These are phyloP conservation scores for Zonitis immaculata DNA, from an alignment of 2,888 invertebrate genomes.

Conservation along the genomic window DNA sequence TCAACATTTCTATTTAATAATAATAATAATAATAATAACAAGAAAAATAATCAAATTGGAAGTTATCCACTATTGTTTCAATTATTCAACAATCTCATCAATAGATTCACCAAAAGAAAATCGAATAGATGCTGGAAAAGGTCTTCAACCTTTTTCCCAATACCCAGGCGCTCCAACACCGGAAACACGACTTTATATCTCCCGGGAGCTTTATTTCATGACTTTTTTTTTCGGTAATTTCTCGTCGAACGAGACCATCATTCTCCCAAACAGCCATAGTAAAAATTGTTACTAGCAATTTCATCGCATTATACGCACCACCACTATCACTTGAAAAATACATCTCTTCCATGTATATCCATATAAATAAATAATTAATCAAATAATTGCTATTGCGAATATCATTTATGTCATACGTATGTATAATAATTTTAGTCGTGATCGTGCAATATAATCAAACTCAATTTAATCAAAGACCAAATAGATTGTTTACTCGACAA, in stretches of 20 bases:
- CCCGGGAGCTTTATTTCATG: constrained; percentile 32
- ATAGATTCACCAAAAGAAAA: too few species aligned
- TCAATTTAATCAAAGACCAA: constrained; percentile 41
- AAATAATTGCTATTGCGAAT: too few species aligned
- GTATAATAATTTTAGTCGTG: constrained; percentile 25
- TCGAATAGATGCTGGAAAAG: too few species aligned
- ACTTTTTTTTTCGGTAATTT: constrained; percentile 36
- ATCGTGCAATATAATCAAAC: constrained; percentile 39
- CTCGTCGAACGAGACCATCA: constrained; percentile 34
- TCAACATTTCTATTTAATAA: not conserved
- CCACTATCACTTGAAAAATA: constrained; percentile 1
- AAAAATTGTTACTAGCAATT: constrained; percentile 39
- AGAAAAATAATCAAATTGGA: too few species aligned
- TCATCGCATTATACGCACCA: constrained; percentile 22
- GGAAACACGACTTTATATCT: constrained; percentile 19
- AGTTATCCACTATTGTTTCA: too few species aligned
- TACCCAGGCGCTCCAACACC: constrained; percentile 5
- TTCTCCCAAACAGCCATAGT: constrained; percentile 35
- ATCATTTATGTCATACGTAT: too few species aligned
- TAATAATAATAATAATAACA: too few species aligned
- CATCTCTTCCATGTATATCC: too few species aligned
- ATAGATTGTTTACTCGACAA: constrained; percentile 38
- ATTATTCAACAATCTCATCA: too few species aligned
- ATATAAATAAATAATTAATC: too few species aligned
- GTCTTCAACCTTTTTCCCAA: too few species aligned